Conservation (phyloP, 2,113 vertebrate species). For the Odocoileus virginianus region DNA sequence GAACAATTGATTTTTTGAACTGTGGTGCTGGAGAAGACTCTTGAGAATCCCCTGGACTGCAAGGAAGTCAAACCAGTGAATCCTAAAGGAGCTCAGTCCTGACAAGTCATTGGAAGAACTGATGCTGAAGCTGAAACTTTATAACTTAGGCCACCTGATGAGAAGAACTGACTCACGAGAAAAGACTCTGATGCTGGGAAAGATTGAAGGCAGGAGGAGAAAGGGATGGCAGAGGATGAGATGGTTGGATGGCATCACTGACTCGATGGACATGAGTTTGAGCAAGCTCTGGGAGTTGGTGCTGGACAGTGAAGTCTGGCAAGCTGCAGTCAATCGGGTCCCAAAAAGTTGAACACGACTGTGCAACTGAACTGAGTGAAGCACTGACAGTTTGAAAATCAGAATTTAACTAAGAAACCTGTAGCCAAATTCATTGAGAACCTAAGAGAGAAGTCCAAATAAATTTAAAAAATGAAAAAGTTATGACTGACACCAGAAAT, state of each 20-base stretch:
- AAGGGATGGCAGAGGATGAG: background rate
- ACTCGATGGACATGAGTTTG: background rate
- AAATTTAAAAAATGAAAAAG: background rate
- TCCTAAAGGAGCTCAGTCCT: background rate
- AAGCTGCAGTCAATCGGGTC: background rate
- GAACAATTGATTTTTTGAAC: background rate
- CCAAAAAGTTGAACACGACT: background rate
- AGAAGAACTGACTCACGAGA: background rate
- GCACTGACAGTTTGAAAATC: background rate
- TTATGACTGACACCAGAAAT: background rate
- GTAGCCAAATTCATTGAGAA: background rate
- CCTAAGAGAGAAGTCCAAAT: background rate
- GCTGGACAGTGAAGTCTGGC: background rate
- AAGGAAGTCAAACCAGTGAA: background rate
- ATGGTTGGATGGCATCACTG: background rate
- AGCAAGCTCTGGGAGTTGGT: background rate
- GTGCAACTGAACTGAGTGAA: background rate
- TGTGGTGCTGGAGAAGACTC: background rate
- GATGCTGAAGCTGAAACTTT: background rate
- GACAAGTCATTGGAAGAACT: background rate
- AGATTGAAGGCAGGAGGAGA: background rate
- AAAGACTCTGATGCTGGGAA: background rate
- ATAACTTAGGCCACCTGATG: background rate
- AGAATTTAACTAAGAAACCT: background rate
- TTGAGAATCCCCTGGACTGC: background rate